A percentile compares a stretch with the other conserved stretches of the same genome.
Conservation (phyloP, 2,888 invertebrate genomes). For the Sylvicola cinctus region DNA sequence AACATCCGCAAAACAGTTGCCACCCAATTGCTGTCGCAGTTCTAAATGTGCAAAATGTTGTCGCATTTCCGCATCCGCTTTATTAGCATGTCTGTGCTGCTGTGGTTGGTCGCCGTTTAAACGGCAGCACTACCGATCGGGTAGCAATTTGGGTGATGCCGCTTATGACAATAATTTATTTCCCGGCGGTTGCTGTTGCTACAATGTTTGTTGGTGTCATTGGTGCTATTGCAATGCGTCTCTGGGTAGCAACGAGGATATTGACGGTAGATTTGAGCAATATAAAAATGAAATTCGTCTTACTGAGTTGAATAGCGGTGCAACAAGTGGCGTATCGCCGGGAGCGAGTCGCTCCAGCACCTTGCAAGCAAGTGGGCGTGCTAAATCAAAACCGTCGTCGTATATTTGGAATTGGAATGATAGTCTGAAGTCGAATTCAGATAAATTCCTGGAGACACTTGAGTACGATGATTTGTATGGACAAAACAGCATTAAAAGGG, state of each 20-base stretch:
- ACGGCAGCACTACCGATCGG: background rate
- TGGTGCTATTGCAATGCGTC: slow-evolving; percentile 6
- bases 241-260: slow-evolving; percentile 16
- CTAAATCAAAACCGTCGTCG: background rate
- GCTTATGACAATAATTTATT: background rate
- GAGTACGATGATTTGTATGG: slow-evolving; percentile 15
- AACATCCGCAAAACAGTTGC: background rate
- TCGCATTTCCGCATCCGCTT: background rate
- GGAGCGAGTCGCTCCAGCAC: too few relatives aligned
- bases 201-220: slow-evolving; percentile 6
- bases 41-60: background rate
- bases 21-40: slow-evolving; percentile 1
- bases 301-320: slow-evolving; percentile 5
- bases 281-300: slow-evolving; percentile 17
- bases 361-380: background rate
- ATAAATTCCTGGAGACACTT: slow-evolving; percentile 22
- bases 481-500: slow-evolving; percentile 4
- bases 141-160: slow-evolving; percentile 4
- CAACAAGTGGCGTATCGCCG: too few relatives aligned
- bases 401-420: slow-evolving; percentile 22
- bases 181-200: slow-evolving; percentile 9
- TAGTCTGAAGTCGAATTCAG: slow-evolving; percentile 22
- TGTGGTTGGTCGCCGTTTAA: slow-evolving; percentile 2
- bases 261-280: slow-evolving; percentile 20
- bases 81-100: background rate